These are phyloP conservation scores for Bufo bufo DNA, from an alignment of 2,113 vertebrate species.

Conservation along the genomic window DNA sequence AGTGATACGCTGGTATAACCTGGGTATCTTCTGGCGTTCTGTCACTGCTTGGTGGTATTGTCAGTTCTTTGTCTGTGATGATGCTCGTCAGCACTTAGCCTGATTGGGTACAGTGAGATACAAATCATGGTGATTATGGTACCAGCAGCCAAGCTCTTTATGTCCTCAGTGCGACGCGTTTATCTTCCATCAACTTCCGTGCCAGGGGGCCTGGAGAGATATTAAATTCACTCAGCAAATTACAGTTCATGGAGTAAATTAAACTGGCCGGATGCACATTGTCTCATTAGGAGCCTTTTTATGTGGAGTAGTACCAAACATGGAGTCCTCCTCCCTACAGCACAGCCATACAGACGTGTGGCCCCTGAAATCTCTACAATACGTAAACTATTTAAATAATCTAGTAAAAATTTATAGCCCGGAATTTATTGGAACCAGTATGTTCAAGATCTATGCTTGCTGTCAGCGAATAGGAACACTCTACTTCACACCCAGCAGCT, in stretches of 20 bases:
- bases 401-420: neutral
- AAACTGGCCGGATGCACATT: neutral
- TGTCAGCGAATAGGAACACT: no score
- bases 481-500: no score
- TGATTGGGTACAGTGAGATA: slow-evolving; percentile 38
- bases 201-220: slow-evolving; percentile 6
- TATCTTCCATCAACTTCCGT: slow-evolving; percentile 22
- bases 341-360: no score
- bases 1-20: neutral
- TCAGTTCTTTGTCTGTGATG: neutral
- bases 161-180: neutral
- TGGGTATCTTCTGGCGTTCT: neutral
- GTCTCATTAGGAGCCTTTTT: slow-evolving; percentile 6
- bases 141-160: slow-evolving; percentile 10
- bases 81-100: slow-evolving; percentile 3
- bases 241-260: slow-evolving; percentile 11
- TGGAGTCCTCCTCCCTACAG: neutral
- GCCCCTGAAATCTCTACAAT: neutral
- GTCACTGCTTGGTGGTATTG: neutral
- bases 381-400: neutral
- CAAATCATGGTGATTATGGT: slow-evolving; percentile 38
- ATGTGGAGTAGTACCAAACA: neutral
- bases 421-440: neutral
- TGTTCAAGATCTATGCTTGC: no score
- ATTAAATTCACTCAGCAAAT: slow-evolving; percentile 44